Percentiles rank a stretch among this genome's conserved stretches.
Conservation (phyloP, 2,113 vertebrate genomes). For the Strigops habroptila region DNA sequence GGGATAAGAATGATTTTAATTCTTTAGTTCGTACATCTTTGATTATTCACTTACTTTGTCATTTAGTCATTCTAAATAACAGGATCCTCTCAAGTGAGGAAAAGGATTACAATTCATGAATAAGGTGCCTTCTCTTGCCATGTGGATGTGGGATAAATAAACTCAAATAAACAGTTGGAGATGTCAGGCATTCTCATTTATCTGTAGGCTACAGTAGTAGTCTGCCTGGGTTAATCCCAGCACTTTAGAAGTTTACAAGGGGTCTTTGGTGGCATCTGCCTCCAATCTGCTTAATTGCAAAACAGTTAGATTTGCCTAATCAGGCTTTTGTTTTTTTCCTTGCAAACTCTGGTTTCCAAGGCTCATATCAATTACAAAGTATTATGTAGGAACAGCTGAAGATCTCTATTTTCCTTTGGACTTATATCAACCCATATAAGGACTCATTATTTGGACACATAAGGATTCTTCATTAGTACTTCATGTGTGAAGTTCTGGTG, state of each 20-base stretch:
- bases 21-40: neutral
- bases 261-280: slow-evolving; percentile 20
- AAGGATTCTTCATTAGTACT: neutral
- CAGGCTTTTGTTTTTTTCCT: neutral
- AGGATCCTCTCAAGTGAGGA: neutral
- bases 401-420: neutral
- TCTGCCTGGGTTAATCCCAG: slow-evolving; percentile 45
- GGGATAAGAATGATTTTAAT: neutral
- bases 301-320: slow-evolving; percentile 6
- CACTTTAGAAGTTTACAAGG: slow-evolving; percentile 32
- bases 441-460: neutral
- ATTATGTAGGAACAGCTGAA: neutral
- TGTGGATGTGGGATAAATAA: neutral
- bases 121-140: neutral
- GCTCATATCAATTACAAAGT: neutral
- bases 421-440: neutral
- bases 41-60: neutral
- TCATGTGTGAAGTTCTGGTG: neutral
- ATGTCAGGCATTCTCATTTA: neutral
- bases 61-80: neutral
- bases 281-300: slow-evolving; percentile 33
- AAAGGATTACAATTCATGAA: neutral
- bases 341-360: slow-evolving; percentile 33
- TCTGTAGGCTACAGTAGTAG: neutral
- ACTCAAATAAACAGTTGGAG: neutral